Evolutionary conservation across 2,113 vertebrate genomes (phyloP).

Genomic region (Lampris incognitus): DNA sequence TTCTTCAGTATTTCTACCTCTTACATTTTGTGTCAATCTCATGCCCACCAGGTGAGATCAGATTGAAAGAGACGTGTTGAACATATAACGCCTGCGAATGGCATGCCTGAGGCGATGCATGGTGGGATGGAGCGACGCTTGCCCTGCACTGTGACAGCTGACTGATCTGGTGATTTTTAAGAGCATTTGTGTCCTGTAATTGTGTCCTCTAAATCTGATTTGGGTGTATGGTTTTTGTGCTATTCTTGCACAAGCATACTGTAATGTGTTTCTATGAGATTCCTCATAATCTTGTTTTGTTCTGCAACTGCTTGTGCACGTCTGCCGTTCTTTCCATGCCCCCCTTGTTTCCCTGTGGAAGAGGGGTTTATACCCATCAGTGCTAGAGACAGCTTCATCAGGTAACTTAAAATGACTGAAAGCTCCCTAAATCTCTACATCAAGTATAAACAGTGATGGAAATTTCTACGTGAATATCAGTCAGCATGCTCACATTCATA

Average conservation of each 20-base stretch:
- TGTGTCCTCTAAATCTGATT: constrained; percentile 62
- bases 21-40: constrained; percentile 43
- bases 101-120: constrained; percentile 62
- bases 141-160: constrained; percentile 35
- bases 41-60: constrained; percentile 54
- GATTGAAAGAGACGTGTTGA: constrained; percentile 56
- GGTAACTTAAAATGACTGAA: background rate
- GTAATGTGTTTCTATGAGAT: constrained; percentile 73
- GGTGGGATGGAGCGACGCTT: constrained; percentile 54
- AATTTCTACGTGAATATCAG: no score
- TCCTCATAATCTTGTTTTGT: constrained; percentile 70
- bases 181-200: constrained; percentile 57
- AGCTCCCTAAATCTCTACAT: background rate
- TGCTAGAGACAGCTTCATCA: background rate
- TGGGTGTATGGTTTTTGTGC: constrained; percentile 57
- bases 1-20: background rate
- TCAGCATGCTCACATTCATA: no score
- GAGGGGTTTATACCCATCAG: constrained; percentile 8
- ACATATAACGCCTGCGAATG: constrained; percentile 34
- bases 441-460: background rate
- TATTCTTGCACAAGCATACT: constrained; percentile 40
- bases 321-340: constrained; percentile 31
- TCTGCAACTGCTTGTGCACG: constrained; percentile 35
- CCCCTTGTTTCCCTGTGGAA: background rate
- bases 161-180: constrained; percentile 52